These are phyloP conservation scores for Trypoxylon attenuatum DNA, from an alignment of 2,888 invertebrate species.

Conservation along the genomic window DNA sequence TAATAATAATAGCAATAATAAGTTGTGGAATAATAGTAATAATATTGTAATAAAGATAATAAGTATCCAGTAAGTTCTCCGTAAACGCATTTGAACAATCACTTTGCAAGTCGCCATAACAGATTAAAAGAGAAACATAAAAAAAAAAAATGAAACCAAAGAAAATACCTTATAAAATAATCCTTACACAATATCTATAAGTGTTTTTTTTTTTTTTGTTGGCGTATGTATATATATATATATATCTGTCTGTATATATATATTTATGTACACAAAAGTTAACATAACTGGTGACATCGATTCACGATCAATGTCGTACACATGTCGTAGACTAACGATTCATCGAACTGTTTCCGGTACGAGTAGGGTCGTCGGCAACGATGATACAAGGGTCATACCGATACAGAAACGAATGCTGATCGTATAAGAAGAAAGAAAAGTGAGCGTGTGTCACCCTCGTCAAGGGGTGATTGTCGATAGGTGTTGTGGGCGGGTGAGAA, in stretches of 20 bases:
- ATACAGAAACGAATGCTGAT: slow-evolving; percentile 41
- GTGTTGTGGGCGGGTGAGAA: slow-evolving; percentile 26
- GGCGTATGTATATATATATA: slow-evolving; percentile 54
- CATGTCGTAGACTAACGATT: slow-evolving; percentile 60
- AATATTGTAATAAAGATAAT: slow-evolving; percentile 53
- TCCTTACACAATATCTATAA: slow-evolving; percentile 65
- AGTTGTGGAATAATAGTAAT: slow-evolving; percentile 41
- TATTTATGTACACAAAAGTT: slow-evolving; percentile 69
- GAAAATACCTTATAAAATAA: slow-evolving; percentile 68
- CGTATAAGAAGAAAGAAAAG: slow-evolving; percentile 24
- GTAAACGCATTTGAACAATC: slow-evolving; percentile 71
- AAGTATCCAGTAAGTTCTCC: slow-evolving; percentile 65
- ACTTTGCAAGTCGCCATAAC: slow-evolving; percentile 59
- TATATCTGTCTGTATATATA: slow-evolving; percentile 57
- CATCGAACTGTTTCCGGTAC: slow-evolving; percentile 55
- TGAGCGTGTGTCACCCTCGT: no score
- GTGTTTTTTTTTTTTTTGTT: slow-evolving; percentile 51
- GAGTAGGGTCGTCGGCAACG: slow-evolving; percentile 23
- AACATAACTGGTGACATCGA: slow-evolving; percentile 70
- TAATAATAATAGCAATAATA: slow-evolving; percentile 46
- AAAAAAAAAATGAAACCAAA: slow-evolving; percentile 65
- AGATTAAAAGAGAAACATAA: slow-evolving; percentile 59
- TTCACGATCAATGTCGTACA: slow-evolving; percentile 64
- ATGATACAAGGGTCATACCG: slow-evolving; percentile 21
- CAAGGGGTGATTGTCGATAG: slow-evolving; percentile 34